Conservation (phyloP, 2,888 invertebrate species). For the Bimastos eiseni region DNA sequence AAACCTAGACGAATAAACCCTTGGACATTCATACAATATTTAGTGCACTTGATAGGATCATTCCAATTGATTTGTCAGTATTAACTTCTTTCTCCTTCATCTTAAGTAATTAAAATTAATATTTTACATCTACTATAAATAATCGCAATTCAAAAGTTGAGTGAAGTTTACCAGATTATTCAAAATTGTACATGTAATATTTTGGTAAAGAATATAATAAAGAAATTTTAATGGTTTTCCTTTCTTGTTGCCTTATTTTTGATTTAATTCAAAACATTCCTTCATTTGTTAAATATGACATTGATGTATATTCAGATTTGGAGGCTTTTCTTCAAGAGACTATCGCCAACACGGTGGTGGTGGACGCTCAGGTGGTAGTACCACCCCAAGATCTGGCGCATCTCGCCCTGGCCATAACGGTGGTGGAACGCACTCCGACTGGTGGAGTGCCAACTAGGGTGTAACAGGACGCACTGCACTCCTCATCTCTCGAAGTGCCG, state of each 20-base stretch:
- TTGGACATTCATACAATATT: no score
- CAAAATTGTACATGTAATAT: background rate
- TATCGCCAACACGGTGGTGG: conserved; percentile 27
- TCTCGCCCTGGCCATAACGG: background rate
- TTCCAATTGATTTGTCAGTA: no score
- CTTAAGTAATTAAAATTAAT: no score
- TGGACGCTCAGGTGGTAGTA: background rate
- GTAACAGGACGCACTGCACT: background rate
- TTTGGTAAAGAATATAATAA: background rate
- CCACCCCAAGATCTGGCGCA: background rate
- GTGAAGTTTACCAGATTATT: no score
- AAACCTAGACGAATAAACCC: no score
- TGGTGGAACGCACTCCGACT: background rate
- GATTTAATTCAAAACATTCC: background rate
- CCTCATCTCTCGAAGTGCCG: background rate
- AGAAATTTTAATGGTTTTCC: background rate
- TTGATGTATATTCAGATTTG: conserved; percentile 16
- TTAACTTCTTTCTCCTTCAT: no score
- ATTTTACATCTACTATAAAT: no score
- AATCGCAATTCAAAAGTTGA: no score
- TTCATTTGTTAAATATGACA: background rate
- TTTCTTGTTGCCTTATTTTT: background rate
- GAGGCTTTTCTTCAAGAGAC: conserved; percentile 33
- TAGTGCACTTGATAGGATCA: no score
- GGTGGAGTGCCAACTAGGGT: conserved; percentile 16